Evolutionary conservation across 2,797 vertebrate species (phyloP).

Genomic region (Pelobates cultripes): DNA sequence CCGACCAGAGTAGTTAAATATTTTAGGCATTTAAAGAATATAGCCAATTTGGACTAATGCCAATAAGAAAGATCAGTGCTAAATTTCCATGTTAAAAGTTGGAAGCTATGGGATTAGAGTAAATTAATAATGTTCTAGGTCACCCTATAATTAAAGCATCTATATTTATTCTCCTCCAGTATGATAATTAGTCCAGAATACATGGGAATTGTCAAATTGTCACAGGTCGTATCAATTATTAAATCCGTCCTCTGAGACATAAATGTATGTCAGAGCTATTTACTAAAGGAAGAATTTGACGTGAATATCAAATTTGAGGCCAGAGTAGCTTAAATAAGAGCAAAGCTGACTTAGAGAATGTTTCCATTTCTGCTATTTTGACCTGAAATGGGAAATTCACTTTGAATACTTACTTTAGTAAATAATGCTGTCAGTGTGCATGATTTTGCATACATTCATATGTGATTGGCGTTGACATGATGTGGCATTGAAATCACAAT

Average conservation of each 20-base stretch:
- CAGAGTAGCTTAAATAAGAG: too few species aligned
- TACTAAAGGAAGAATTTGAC: too few species aligned
- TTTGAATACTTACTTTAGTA: too few species aligned
- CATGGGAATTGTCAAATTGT: background rate
- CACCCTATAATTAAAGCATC: background rate
- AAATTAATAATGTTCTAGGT: background rate
- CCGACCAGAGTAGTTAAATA: background rate
- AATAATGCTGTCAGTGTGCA: too few species aligned
- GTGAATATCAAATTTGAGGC: too few species aligned
- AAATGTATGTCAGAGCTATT: background rate
- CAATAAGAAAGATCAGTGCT: background rate
- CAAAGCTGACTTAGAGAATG: too few species aligned
- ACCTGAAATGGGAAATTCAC: too few species aligned
- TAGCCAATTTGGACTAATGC: background rate
- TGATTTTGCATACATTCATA: too few species aligned
- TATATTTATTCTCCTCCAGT: background rate
- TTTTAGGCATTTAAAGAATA: background rate
- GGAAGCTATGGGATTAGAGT: background rate
- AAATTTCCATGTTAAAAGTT: background rate
- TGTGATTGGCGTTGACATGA: too few species aligned
- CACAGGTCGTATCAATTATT: background rate
- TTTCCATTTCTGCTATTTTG: too few species aligned
- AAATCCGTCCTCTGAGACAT: background rate
- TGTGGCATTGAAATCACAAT: too few species aligned
- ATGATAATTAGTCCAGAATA: background rate